These are phyloP conservation scores for Ecliptopera silaceata DNA, from an alignment of 2,888 invertebrate genomes.

Conservation along the genomic window DNA sequence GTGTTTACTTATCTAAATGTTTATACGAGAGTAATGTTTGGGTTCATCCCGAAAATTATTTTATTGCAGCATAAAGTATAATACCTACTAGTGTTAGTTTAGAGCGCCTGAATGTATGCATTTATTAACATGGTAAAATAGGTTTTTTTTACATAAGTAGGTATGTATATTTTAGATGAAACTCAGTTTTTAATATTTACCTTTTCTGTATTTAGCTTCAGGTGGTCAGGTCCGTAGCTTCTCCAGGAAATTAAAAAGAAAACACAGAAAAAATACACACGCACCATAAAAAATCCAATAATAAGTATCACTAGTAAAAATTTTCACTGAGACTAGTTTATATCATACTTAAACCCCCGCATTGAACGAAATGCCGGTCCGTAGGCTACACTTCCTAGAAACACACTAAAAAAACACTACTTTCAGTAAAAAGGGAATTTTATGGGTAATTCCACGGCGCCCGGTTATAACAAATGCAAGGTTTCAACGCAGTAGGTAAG, in stretches of 20 bases:
- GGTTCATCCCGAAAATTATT: too few relatives aligned
- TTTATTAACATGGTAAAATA: too few relatives aligned
- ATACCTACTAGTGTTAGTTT: too few relatives aligned
- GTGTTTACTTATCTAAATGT: neutral
- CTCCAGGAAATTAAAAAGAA: constrained; percentile 13
- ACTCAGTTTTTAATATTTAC: too few relatives aligned
- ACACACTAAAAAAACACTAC: constrained; percentile 49
- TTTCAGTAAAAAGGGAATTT: constrained; percentile 44
- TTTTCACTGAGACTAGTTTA: constrained; percentile 35
- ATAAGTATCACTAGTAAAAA: constrained; percentile 4
- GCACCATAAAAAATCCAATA: constrained; percentile 28
- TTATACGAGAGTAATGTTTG: neutral
- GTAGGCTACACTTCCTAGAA: constrained; percentile 33
- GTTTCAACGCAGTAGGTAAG: constrained; percentile 64
- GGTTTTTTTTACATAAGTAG: too few relatives aligned
- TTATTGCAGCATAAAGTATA: too few relatives aligned
- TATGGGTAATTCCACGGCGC: constrained; percentile 62
- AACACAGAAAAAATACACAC: constrained; percentile 38
- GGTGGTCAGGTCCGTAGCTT: constrained; percentile 8
- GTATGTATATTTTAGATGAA: too few relatives aligned
- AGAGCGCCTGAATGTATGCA: too few relatives aligned
- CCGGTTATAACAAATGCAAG: constrained; percentile 61
- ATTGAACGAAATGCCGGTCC: constrained; percentile 58
- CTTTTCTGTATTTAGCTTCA: constrained; percentile 24
- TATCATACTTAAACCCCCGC: constrained; percentile 46